Base-by-base conservation (phyloP, 35 echinoderm and acorn worm species). In the Apostichopus japonicus region DNA sequence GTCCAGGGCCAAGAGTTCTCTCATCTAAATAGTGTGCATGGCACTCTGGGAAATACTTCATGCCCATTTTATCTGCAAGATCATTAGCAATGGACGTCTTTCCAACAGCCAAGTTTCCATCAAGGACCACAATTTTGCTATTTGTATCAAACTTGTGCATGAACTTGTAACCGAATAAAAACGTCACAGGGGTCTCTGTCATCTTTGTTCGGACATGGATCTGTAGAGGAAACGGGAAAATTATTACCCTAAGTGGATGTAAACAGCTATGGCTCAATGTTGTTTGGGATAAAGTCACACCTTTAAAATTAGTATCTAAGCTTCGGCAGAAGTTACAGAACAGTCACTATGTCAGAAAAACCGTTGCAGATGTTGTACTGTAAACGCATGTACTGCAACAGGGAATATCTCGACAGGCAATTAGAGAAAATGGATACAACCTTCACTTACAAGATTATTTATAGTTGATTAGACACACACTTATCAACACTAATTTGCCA, bases 81-180 rank as follows among this genome's bases (percentile, higher is more conserved):
- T 92, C 77, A 77, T 88, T 90, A 56, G 93, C 95, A 13, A 99
- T 21, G n/a, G 16, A 61, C n/a, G 90, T 95, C 79, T 99, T 99
- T 5, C 97, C 97, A 76, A 73, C 91, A 5, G 91, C 97, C 52
- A 99, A 94, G 84, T 96, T 99, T 10, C 97, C 97, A 82, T 99
- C 97, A 15, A 99, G 52, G n/a, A 96, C 92, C 25, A 96, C 55
- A 25, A 99, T 99, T 87, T 96, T 99, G 90, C 97, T 99, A 8
- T 86, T 92, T 33, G 96, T 93, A 77, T 99, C 90, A 76, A 96
- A 99, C 77, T 91, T 93, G 54, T 99, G 78, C 62, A 94, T 84
- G 82, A 96, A 95, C 89, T 95, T 99, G 77, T 95, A 87, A 10
- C 95, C 94, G 15, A 83, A 91, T 13, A 96, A 52, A 52, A 91